Evolutionary conservation across 2,888 invertebrate genomes (phyloP), one percentile per base, ranked within the genome.

Genomic region (Tenthredo scrophulariae): DNA sequence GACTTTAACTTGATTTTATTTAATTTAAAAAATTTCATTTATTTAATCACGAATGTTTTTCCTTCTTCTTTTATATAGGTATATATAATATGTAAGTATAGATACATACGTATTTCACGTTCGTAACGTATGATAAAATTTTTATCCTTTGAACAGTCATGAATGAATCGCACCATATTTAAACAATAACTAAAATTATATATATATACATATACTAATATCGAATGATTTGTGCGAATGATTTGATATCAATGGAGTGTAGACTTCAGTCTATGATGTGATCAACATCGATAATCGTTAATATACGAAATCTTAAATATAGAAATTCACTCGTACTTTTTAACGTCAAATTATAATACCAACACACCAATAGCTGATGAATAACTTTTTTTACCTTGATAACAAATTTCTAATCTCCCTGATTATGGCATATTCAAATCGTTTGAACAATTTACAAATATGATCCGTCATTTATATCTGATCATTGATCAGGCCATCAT

Each of bases 211-310:
- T 50, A 40, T 22, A 43, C 18, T 62, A 84, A 79, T 77, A 65
- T 84, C 75, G 75, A 84, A 79, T 79, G 29, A 62, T 85, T 87
- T 86, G 84, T 89, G 86, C 87, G 74, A 83, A 86, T 86, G 86
- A 85, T 87, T 86, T 85, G 86, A 85, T 87, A 86, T 86, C 84
- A 84, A 85, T 84, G 43, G 72, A 83, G 37, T 62, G 82, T 86
- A 84, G 84, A 86, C 84, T 75, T 86, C 87, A 88, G 89, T 88
- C 86, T 86, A 80, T 46, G 86, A 86, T 85, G 65, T 70, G 86
- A 87, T 85, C 80, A 85, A 87, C 85, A 85, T 86, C 82, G 43
- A 84, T 77, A 72, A 74, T 43, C 18, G 37, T 54, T 54, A 9
- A 18, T 3, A n/a, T 29, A 54, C n/a, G 54, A 75, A 75, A 75